A percentile compares a stretch with the other conserved stretches of the same genome.
Evolutionary conservation across 2,113 vertebrate species (phyloP).

Genomic region (Pitta sordida): DNA sequence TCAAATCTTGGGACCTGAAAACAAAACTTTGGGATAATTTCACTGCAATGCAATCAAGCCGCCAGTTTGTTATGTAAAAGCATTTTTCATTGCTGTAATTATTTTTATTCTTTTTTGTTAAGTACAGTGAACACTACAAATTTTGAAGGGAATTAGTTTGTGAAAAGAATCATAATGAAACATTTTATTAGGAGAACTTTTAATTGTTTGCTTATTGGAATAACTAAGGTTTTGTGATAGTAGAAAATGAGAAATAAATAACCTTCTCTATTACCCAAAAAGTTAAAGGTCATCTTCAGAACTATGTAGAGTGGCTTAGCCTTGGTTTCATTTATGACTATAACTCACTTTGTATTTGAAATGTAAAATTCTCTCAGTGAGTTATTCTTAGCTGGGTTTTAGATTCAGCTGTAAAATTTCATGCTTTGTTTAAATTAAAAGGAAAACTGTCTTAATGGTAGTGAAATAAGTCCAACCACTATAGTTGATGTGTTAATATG

Average conservation of each 20-base stretch:
- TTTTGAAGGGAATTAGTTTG: neutral
- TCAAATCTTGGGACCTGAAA: neutral
- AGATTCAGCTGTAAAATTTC: neutral
- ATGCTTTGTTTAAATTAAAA: constrained; percentile 5
- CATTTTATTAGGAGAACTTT: neutral
- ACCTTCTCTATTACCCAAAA: neutral
- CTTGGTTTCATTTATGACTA: neutral
- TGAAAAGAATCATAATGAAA: neutral
- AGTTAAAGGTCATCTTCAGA: neutral
- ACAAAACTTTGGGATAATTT: neutral
- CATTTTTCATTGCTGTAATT: neutral
- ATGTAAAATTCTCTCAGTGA: neutral
- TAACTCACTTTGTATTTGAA: neutral
- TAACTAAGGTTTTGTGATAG: neutral
- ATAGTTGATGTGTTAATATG: neutral
- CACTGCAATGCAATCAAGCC: neutral
- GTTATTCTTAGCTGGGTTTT: neutral
- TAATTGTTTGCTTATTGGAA: neutral
- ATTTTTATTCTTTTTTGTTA: neutral
- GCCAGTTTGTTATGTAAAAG: neutral
- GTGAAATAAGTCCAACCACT: neutral
- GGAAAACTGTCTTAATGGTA: neutral
- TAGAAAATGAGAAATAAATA: neutral
- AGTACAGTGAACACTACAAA: neutral
- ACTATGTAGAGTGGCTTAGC: neutral